Percentiles rank a stretch among this genome's conserved stretches.
phyloP scores from a whole-genome alignment of 2,888 invertebrate genomes.

The Microdon myrmicae region DNA sequence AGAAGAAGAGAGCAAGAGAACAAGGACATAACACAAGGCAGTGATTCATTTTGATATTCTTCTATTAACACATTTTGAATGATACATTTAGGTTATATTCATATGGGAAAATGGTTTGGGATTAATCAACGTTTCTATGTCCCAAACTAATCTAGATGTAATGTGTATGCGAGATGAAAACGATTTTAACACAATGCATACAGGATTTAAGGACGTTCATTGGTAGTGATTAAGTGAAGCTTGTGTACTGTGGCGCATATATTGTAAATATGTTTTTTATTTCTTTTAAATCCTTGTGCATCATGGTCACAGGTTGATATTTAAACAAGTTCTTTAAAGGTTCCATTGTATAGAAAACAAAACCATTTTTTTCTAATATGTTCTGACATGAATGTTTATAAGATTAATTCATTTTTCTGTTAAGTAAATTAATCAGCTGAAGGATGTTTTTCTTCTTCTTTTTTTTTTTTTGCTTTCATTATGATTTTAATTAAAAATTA shows the following conservation, averaged over 20 bases:
- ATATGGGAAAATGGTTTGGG: constrained; percentile 15
- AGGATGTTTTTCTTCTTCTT: constrained; percentile 22
- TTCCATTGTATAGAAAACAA: no score
- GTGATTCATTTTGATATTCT: constrained; percentile 44
- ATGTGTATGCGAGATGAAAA: constrained; percentile 20
- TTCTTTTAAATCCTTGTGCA: constrained; percentile 8
- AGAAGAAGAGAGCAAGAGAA: constrained; percentile 61
- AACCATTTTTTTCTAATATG: no score
- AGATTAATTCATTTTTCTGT: constrained; percentile 22
- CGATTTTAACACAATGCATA: constrained; percentile 17
- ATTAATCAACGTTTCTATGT: no score
- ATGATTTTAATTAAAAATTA: constrained; percentile 39
- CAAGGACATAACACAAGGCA: constrained; percentile 58
- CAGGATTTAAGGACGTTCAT: constrained; percentile 17
- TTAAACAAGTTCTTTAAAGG: constrained; percentile 11
- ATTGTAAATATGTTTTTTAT: constrained; percentile 6
- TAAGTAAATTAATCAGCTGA: constrained; percentile 48
- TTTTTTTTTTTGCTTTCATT: constrained; percentile 10
- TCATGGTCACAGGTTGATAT: constrained; percentile 12
- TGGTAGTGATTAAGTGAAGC: constrained; percentile 26
- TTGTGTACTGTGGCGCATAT: constrained; percentile 21
- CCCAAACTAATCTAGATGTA: constrained; percentile 2
- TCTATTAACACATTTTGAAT: constrained; percentile 23
- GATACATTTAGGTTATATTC: constrained; percentile 30
- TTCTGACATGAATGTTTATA: no score